Percentiles rank a stretch among this genome's conserved stretches.
Conservation (phyloP, 35 echinoderm and acorn worm species). For the Chiridota heheva region DNA sequence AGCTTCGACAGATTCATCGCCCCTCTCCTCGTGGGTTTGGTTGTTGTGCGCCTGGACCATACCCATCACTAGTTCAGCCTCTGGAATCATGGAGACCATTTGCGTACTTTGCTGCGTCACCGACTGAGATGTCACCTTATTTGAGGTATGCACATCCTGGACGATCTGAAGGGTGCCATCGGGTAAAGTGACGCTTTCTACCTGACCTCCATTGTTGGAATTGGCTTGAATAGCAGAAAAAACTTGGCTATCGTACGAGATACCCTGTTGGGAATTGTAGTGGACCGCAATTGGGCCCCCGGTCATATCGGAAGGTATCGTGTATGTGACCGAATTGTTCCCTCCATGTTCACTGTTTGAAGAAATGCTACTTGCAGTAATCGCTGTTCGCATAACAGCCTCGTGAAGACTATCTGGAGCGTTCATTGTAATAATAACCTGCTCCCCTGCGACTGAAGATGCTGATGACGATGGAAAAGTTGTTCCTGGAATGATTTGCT, state of each 20-base stretch:
- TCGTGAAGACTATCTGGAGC: constrained; percentile 28
- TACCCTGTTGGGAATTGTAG: constrained; percentile 8
- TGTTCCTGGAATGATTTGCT: background rate
- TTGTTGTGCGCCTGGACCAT: constrained; percentile 20
- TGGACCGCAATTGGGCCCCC: constrained; percentile 15
- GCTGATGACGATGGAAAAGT: constrained; percentile 12
- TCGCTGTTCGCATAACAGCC: constrained; percentile 19
- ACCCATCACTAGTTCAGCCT: constrained; percentile 25
- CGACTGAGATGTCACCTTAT: background rate
- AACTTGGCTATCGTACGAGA: constrained; percentile 18
- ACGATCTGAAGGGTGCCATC: constrained; percentile 30
- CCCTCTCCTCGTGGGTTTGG: background rate
- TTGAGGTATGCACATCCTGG: background rate
- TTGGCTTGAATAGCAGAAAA: constrained; percentile 6
- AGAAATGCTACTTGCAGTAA: background rate
- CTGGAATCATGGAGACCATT: constrained; percentile 19
- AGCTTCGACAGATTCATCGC: constrained; percentile 11
- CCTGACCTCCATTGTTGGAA: background rate
- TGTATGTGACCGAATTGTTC: constrained; percentile 26
- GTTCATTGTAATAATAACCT: constrained; percentile 30
- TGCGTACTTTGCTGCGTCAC: background rate
- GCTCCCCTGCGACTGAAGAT: background rate
- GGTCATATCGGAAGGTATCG: background rate
- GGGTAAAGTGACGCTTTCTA: background rate
- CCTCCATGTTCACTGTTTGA: background rate